A percentile compares a stretch with the other conserved stretches of the same genome.
These are phyloP conservation scores for Enoplosus armatus DNA, from an alignment of 2,797 vertebrate genomes.

Conservation along the genomic window DNA sequence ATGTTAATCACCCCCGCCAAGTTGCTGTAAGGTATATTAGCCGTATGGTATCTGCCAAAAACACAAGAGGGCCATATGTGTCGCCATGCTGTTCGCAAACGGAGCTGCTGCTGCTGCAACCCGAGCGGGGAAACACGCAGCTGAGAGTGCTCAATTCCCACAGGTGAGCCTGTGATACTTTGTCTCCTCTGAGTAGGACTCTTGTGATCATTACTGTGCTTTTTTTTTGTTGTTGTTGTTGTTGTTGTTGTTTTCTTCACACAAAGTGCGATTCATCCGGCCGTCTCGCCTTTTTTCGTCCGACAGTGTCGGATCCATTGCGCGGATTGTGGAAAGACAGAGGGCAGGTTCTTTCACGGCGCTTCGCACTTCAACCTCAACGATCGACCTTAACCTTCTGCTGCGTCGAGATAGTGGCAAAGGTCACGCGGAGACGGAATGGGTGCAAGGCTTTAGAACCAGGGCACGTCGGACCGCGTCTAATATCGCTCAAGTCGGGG, in stretches of 20 bases:
- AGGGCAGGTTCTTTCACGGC: slow-evolving; percentile 2
- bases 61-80: slow-evolving; percentile 46
- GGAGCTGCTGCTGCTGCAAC: slow-evolving; percentile 40
- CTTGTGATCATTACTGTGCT: slow-evolving; percentile 1
- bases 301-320: not conserved
- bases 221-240: no score
- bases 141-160: slow-evolving; percentile 16
- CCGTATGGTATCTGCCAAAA: slow-evolving; percentile 37
- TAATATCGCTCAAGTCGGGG: slow-evolving; percentile 30
- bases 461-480: slow-evolving; percentile 65
- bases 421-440: slow-evolving; percentile 48
- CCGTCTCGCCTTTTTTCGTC: not conserved
- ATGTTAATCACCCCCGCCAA: slow-evolving; percentile 26
- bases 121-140: slow-evolving; percentile 32
- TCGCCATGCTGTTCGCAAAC: slow-evolving; percentile 31
- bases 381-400: slow-evolving; percentile 62
- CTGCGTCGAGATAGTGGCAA: slow-evolving; percentile 50
- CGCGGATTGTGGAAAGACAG: not conserved
- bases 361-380: slow-evolving; percentile 39
- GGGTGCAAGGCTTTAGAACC: slow-evolving; percentile 58
- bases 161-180: not conserved
- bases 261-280: not conserved
- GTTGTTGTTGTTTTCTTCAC: not conserved
- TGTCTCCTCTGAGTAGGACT: slow-evolving; percentile 1
- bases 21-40: slow-evolving; percentile 28